These are phyloP conservation scores for Sternarchorhynchus goeldii DNA, from an alignment of 2,797 vertebrate genomes.

Conservation along the genomic window DNA sequence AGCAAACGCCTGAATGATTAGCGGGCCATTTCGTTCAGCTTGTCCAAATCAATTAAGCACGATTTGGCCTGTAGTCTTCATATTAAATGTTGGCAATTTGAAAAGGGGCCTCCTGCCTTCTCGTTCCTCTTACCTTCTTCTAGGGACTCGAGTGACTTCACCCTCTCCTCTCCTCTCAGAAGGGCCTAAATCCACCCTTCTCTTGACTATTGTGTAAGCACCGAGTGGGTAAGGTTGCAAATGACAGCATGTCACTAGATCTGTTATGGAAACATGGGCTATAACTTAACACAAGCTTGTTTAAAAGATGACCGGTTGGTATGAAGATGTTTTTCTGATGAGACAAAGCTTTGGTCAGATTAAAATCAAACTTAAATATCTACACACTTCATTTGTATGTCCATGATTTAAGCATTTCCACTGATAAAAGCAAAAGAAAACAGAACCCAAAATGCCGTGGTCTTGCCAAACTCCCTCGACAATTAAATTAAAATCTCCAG, in stretches of 20 bases:
- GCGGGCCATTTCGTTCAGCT: not conserved
- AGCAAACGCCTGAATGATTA: too few species aligned
- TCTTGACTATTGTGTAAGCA: not conserved
- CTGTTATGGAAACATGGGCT: too few species aligned
- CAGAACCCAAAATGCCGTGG: too few species aligned
- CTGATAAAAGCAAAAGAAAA: not conserved
- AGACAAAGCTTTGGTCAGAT: too few species aligned
- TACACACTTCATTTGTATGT: too few species aligned
- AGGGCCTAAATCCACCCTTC: not conserved
- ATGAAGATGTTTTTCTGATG: too few species aligned
- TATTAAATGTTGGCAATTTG: not conserved
- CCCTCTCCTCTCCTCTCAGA: not conserved
- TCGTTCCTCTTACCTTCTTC: not conserved
- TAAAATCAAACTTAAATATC: too few species aligned
- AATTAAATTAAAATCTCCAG: constrained; percentile 2
- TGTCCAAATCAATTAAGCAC: not conserved
- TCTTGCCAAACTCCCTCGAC: not conserved
- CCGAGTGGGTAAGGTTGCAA: not conserved
- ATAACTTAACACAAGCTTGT: too few species aligned
- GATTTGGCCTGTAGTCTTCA: not conserved
- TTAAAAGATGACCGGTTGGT: too few species aligned
- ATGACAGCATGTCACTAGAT: not conserved
- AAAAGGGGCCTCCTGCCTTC: not conserved
- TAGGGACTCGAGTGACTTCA: not conserved
- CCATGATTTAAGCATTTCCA: too few species aligned